Base-by-base conservation (phyloP, 2,113 vertebrate species). In the Mormoops blainvillei region DNA sequence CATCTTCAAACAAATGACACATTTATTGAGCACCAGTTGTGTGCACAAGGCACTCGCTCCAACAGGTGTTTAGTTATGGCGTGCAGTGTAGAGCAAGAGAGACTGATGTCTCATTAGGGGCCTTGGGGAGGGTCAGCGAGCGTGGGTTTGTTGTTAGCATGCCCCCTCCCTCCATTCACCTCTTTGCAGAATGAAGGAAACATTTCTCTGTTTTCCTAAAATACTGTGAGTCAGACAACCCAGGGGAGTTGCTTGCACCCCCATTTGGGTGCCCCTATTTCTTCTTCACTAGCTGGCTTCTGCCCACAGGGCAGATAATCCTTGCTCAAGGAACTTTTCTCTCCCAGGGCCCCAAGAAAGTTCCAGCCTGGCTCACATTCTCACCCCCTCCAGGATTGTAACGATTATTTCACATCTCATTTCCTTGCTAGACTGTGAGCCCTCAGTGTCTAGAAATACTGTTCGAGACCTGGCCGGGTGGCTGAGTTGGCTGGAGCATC, bases 1-100 rank as follows among this genome's bases (percentile, higher is more conserved):
- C 20, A 41, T 50, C 94, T 97, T 93, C 85, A 82, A 91, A 97
- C 88, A 81, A 97, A 68, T 94, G 94, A 71, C 92, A 52, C 92
- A 88, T 82, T 90, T 54, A 73, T 48, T 73, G 76, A 70, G 82
- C 15, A 43, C 73, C 86, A 43, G 41, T 26, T 45, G 20, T 56
- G 43, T 9, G 16, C 54, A 11, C 31, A 26, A 52, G 56, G 33
- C 83, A 70, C 43, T 52, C n/a, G 22, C 19, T 26, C 5, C 38
- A 36, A 16, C 7, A n/a, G 76, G n/a, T n/a, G 28, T 93, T 81
- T 93, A 82, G 54, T 67, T 50, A 41, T 13, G 50, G 50, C 18
- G 0, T 20, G 14, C 1, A 12, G 45, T 8, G 7, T 54, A 56
- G 36, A 48, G 28, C 54, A 5, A 41, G 74, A 76, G 33, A 16